These are phyloP conservation scores for Branchipolynoe longqiensis DNA, from an alignment of 2,888 invertebrate genomes.

Conservation along the genomic window DNA sequence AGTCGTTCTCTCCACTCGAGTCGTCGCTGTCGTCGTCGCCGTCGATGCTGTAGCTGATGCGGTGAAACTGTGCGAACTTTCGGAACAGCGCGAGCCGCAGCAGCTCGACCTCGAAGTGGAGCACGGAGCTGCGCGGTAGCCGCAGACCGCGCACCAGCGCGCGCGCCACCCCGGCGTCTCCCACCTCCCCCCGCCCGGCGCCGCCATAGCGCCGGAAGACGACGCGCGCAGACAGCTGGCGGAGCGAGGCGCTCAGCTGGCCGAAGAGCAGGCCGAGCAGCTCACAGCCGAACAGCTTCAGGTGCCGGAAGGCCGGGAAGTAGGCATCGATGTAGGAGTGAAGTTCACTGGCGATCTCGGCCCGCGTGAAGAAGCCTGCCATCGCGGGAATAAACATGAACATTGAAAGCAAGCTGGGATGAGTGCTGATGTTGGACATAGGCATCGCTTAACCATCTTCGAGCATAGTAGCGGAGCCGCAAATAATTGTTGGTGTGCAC, in stretches of 20 bases:
- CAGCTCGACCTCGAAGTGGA: conserved; percentile 75
- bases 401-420: too few relatives aligned
- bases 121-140: conserved; percentile 60
- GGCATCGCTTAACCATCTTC: too few relatives aligned
- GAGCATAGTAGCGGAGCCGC: too few relatives aligned
- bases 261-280: conserved; percentile 75
- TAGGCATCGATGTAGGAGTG: conserved; percentile 70
- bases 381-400: too few relatives aligned
- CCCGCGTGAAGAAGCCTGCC: conserved; percentile 73
- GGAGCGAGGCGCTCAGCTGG: conserved; percentile 70
- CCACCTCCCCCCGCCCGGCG: neutral
- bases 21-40: conserved; percentile 67
- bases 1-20: conserved; percentile 75
- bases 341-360: conserved; percentile 74
- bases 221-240: conserved; percentile 72
- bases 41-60: conserved; percentile 64
- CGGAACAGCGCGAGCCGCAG: conserved; percentile 71
- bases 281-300: conserved; percentile 68
- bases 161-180: conserved; percentile 36
- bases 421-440: too few relatives aligned
- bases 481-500: too few relatives aligned
- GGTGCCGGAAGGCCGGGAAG: conserved; percentile 72
- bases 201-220: conserved; percentile 72
- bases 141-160: conserved; percentile 67
- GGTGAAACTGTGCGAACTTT: conserved; percentile 69